Evolutionary conservation across 2,888 invertebrate species (phyloP).

Genomic region (Drosophila antonietae): DNA sequence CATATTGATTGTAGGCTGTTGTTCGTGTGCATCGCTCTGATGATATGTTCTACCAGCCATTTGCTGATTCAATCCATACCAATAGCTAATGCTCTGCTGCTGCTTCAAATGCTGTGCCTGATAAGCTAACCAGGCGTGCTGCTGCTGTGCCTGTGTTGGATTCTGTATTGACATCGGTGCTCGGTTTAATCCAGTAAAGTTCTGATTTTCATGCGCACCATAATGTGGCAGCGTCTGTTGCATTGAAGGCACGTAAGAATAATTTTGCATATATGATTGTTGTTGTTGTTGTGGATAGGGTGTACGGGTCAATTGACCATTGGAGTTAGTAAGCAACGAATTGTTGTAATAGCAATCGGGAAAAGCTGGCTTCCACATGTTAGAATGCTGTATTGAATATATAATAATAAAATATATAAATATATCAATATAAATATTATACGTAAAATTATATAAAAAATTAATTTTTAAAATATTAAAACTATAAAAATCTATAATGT

Average conservation of each 20-base stretch:
- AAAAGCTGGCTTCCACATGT: constrained; percentile 1
- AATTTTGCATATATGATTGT: background rate
- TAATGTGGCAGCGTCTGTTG: constrained; percentile 14
- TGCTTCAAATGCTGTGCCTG: constrained; percentile 1
- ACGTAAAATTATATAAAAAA: background rate
- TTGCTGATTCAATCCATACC: constrained; percentile 16
- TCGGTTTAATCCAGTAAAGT: background rate
- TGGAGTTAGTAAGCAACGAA: background rate
- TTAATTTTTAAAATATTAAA: background rate
- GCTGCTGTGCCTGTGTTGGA: constrained; percentile 7
- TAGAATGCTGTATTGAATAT: background rate
- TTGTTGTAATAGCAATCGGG: constrained; percentile 11
- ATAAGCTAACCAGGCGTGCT: constrained; percentile 8
- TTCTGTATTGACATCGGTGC: background rate
- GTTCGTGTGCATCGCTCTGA: background rate
- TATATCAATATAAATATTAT: background rate
- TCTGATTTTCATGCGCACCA: background rate
- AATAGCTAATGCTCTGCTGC: constrained; percentile 13
- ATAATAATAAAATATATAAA: background rate
- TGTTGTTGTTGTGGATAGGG: background rate
- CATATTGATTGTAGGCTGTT: background rate
- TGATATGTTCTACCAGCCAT: background rate
- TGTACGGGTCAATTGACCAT: background rate
- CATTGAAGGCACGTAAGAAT: constrained; percentile 13
- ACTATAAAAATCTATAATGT: too few relatives aligned